Evolutionary conservation across 2,797 vertebrate species (phyloP).

Genomic region (Acanthiza pusilla): DNA sequence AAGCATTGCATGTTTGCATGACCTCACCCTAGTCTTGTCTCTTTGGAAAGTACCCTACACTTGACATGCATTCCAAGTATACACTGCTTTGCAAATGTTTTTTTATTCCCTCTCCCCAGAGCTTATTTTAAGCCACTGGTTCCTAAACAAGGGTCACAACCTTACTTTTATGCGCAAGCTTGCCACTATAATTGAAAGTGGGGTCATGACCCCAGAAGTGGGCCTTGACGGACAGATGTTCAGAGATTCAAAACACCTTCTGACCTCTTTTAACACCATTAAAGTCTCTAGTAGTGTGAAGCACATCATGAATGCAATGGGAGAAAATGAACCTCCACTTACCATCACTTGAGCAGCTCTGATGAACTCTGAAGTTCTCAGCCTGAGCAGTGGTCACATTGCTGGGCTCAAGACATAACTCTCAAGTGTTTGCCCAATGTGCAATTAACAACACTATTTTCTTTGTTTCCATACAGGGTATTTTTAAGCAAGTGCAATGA

Average conservation of each 20-base stretch:
- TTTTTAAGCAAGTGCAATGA: background rate
- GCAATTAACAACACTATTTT: background rate
- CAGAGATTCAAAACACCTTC: constrained; percentile 11
- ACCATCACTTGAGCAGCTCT: background rate
- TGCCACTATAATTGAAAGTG: constrained; percentile 35
- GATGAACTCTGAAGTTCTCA: background rate
- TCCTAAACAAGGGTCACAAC: constrained; percentile 40
- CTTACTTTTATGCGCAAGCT: constrained; percentile 2
- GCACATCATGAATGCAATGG: background rate
- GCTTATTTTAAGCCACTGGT: constrained; percentile 46
- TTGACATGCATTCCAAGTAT: constrained; percentile 47
- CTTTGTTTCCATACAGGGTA: background rate
- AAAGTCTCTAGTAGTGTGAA: background rate
- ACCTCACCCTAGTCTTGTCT: constrained; percentile 30
- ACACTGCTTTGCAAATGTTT: constrained; percentile 23
- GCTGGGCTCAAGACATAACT: background rate
- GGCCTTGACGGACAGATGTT: constrained; percentile 21
- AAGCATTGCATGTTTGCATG: constrained; percentile 28
- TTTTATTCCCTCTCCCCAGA: constrained; percentile 23
- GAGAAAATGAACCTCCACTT: background rate
- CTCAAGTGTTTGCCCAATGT: background rate
- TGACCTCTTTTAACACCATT: background rate
- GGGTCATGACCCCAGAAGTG: constrained; percentile 30
- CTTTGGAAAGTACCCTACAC: constrained; percentile 51
- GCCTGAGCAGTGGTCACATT: background rate